Conservation (phyloP, 2,888 invertebrate species). For the Schizotus pectinicornis region DNA sequence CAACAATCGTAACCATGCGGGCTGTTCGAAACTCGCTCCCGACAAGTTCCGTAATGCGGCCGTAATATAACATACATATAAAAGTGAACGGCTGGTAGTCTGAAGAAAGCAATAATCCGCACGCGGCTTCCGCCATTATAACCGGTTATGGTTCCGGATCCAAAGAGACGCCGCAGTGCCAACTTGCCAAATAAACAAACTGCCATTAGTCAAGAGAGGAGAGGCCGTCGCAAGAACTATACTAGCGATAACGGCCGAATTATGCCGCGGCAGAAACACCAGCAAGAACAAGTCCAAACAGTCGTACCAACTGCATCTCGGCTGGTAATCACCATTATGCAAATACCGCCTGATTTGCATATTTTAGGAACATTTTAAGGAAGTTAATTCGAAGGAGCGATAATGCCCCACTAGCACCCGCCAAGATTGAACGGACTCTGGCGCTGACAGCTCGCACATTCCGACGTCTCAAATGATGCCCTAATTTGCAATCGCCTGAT, state of each 20-base stretch:
- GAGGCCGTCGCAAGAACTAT: slow-evolving; percentile 35
- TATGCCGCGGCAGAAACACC: slow-evolving; percentile 42
- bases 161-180: slow-evolving; percentile 33
- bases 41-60: slow-evolving; percentile 38
- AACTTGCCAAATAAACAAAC: slow-evolving; percentile 53
- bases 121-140: slow-evolving; percentile 53
- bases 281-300: slow-evolving; percentile 53
- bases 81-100: slow-evolving; percentile 48
- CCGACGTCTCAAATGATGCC: slow-evolving; percentile 19
- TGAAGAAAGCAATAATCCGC: slow-evolving; percentile 56
- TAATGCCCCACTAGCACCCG: slow-evolving; percentile 36
- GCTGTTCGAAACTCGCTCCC: slow-evolving; percentile 40
- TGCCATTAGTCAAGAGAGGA: slow-evolving; percentile 50
- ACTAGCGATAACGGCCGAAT: slow-evolving; percentile 56
- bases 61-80: slow-evolving; percentile 49
- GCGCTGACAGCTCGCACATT: slow-evolving; percentile 39
- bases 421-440: slow-evolving; percentile 49
- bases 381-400: slow-evolving; percentile 51
- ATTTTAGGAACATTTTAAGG: slow-evolving; percentile 57
- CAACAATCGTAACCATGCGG: slow-evolving; percentile 7
- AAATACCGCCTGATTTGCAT: slow-evolving; percentile 56
- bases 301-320: slow-evolving; percentile 50
- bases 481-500: slow-evolving; percentile 25
- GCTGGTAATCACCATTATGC: slow-evolving; percentile 54
- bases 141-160: slow-evolving; percentile 48